Base-by-base conservation (phyloP, 2,113 vertebrate species). In the Suricata suricatta region DNA sequence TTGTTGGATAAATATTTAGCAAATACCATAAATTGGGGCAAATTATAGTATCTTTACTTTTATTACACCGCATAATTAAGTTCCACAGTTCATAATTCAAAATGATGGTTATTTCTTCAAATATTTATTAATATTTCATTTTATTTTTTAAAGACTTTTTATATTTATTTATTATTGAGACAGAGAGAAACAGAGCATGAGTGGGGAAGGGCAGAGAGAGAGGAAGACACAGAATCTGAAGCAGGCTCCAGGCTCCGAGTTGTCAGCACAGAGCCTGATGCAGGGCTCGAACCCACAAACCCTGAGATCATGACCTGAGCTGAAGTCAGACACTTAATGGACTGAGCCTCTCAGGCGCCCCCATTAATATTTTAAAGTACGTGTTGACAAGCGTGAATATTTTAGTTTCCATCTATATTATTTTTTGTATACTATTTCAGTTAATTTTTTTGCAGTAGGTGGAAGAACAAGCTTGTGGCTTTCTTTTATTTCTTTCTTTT, bases 401-500 rank as follows among this genome's bases (percentile, higher is more conserved):
- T 90, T 87, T 44, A 82, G 3, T 52, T 82, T 91, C 15, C 66
- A 7, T 80, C 33, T 52, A 47, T 33, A 16, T 66, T 89, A 47
- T 14, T 66, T 90, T 54, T 63, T 57, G 4, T 35, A 27, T 72
- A 8, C 60, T 93, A 71, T 71, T 95, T 88, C 52, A 72, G 14
- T 47, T 91, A 63, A 57, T 85, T 94, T 54, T 21, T 60, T 90
- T 89, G 7, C 2, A 82, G n/a, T 63, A 89, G 4, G 52, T 89
- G n/a, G 27, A 68, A 95, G 17, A 86, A 68, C 3, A 71, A 64
- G 15, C 72, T 84, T 68, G 29, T 60, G 50, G 7, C 19, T 95
- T 94, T 96, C 95, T 93, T 13, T 94, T 94, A 86, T 91, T 92
- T 92, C 68, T 91, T 93, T 31, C 60, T 93, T 33, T 88, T 91